Conservation (phyloP, 2,113 vertebrate species). For the Pagrus major region DNA sequence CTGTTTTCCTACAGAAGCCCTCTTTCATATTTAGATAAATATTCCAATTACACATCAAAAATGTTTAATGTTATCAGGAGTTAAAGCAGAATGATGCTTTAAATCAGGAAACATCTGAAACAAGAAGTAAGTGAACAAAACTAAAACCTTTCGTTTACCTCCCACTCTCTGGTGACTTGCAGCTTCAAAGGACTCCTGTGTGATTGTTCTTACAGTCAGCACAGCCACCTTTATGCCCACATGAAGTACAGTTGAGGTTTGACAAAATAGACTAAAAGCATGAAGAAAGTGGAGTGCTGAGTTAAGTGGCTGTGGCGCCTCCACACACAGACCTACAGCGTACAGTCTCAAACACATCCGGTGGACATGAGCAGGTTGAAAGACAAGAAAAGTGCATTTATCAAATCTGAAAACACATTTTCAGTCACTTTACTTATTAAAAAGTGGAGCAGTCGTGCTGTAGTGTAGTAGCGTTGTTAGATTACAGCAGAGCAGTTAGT, state of each 20-base stretch:
- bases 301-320: not conserved
- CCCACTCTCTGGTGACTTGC: not conserved
- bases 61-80: not conserved
- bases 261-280: not conserved
- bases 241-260: too few relatives aligned
- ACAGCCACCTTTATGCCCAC: not conserved
- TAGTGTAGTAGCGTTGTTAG: not conserved
- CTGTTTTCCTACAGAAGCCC: not conserved
- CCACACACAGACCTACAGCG: not conserved
- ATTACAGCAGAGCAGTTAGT: not conserved
- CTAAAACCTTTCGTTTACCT: not conserved
- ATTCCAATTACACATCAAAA: not conserved
- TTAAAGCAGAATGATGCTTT: not conserved
- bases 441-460: not conserved
- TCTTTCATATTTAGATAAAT: not conserved
- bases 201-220: not conserved
- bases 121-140: not conserved
- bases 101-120: not conserved
- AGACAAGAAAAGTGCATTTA: not conserved
- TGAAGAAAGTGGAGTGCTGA: not conserved
- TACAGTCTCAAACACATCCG: not conserved
- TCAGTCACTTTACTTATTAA: not conserved
- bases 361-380: not conserved
- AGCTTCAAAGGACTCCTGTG: not conserved
- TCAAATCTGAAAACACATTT: not conserved